A percentile compares a stretch with the other conserved stretches of the same genome.
phyloP scores from a whole-genome alignment of 2,888 invertebrate genomes.

The Dryococelus australis region DNA sequence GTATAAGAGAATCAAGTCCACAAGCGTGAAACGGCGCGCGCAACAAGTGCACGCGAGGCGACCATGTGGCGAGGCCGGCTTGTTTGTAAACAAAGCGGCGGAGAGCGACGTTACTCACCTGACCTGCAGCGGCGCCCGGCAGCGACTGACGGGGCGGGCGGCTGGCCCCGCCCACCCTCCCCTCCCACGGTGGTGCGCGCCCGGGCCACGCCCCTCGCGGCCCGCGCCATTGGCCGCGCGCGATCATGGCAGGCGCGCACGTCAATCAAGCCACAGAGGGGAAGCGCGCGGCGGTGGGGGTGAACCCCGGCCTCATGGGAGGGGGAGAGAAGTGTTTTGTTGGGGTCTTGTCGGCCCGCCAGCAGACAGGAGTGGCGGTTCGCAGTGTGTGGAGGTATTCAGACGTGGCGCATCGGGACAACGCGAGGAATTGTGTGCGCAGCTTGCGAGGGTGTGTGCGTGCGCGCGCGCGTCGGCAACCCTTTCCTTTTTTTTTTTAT shows the following conservation, averaged over 20 bases:
- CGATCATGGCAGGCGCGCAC: slow-evolving; percentile 53
- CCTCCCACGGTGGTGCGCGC: slow-evolving; percentile 29
- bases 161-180: not conserved
- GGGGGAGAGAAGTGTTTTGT: slow-evolving; percentile 28
- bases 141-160: not conserved
- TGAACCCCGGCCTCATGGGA: slow-evolving; percentile 33
- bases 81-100: not conserved
- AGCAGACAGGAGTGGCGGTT: slow-evolving; percentile 43
- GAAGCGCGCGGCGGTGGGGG: slow-evolving; percentile 41
- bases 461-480: slow-evolving; percentile 32
- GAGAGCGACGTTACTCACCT: not conserved
- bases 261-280: slow-evolving; percentile 50
- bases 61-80: not conserved
- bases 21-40: not conserved
- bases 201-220: slow-evolving; percentile 45
- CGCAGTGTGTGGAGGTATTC: slow-evolving; percentile 44
- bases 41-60: not conserved
- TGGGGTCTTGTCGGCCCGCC: not conserved
- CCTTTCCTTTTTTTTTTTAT: slow-evolving; percentile 20
- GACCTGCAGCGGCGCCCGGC: not conserved
- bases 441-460: slow-evolving; percentile 33
- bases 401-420: slow-evolving; percentile 21
- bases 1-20: too few species aligned
- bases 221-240: slow-evolving; percentile 49
- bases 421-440: slow-evolving; percentile 28